Evolutionary conservation across 2,797 vertebrate genomes (phyloP).

Genomic region (Spatula clypeata): DNA sequence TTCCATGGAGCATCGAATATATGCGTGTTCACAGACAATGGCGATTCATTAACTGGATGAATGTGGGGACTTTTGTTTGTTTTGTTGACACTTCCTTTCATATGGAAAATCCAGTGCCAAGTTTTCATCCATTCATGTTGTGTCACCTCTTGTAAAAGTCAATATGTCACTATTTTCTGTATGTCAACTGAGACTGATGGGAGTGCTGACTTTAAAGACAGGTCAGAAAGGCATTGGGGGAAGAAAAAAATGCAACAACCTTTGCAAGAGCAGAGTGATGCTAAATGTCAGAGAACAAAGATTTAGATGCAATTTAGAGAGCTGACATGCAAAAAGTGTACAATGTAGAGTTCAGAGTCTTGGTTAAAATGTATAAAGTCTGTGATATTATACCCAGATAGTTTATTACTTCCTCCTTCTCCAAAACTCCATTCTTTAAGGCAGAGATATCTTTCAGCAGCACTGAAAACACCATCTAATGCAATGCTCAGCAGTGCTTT

Average conservation of each 20-base stretch:
- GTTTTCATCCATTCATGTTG: conserved; percentile 65
- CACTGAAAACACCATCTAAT: background rate
- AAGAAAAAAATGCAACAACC: conserved; percentile 56
- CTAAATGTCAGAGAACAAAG: conserved; percentile 82
- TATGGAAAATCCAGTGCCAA: conserved; percentile 69
- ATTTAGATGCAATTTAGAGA: conserved; percentile 65
- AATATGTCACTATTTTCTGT: conserved; percentile 78
- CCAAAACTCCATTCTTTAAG: background rate
- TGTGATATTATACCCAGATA: background rate
- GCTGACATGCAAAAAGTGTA: conserved; percentile 67
- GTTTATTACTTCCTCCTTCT: background rate
- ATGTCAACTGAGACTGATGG: conserved; percentile 77
- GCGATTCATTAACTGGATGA: conserved; percentile 23
- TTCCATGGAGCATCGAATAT: background rate
- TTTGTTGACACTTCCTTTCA: conserved; percentile 77
- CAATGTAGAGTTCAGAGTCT: background rate
- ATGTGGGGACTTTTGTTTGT: background rate
- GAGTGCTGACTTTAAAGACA: conserved; percentile 79
- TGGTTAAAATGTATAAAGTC: background rate
- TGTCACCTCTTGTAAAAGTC: conserved; percentile 80
- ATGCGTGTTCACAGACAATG: background rate
- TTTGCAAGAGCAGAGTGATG: conserved; percentile 70
- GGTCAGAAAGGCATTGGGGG: conserved; percentile 73
- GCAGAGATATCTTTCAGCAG: background rate
- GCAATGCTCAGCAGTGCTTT: accelerated